Conservation (phyloP, 2,797 vertebrate genomes). For the Aselliscus stoliczkanus region DNA sequence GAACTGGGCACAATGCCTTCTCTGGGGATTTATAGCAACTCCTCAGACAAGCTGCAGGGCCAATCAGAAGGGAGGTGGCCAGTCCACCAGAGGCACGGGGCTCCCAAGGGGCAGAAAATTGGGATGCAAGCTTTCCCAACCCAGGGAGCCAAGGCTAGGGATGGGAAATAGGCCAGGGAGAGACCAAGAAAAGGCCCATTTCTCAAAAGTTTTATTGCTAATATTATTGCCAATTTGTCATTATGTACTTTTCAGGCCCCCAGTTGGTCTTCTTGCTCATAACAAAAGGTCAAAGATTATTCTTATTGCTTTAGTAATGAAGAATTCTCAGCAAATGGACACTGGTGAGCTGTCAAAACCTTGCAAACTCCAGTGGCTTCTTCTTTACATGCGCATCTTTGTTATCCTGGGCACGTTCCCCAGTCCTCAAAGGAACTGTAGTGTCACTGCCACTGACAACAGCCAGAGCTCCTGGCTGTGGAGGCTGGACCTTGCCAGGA, state of each 20-base stretch:
- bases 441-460: conserved; percentile 23
- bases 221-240: conserved; percentile 31
- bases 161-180: neutral
- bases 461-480: neutral
- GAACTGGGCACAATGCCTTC: neutral
- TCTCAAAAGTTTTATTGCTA: conserved; percentile 47
- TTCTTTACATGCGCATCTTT: conserved; percentile 49
- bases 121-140: neutral
- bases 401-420: conserved; percentile 26
- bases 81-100: neutral
- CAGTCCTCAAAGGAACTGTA: neutral
- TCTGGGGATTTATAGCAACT: neutral
- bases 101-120: neutral
- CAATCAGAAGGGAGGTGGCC: neutral
- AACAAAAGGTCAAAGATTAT: conserved; percentile 41
- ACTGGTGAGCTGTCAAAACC: conserved; percentile 49
- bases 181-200: neutral
- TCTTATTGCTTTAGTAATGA: neutral
- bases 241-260: conserved; percentile 29
- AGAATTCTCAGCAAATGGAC: conserved; percentile 56
- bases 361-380: conserved; percentile 3
- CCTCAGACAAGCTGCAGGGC: neutral
- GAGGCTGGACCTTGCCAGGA: neutral
- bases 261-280: conserved; percentile 6
- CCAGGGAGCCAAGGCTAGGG: neutral